Base-by-base conservation (phyloP, 2,888 invertebrate genomes). In the Norana najaformis region DNA sequence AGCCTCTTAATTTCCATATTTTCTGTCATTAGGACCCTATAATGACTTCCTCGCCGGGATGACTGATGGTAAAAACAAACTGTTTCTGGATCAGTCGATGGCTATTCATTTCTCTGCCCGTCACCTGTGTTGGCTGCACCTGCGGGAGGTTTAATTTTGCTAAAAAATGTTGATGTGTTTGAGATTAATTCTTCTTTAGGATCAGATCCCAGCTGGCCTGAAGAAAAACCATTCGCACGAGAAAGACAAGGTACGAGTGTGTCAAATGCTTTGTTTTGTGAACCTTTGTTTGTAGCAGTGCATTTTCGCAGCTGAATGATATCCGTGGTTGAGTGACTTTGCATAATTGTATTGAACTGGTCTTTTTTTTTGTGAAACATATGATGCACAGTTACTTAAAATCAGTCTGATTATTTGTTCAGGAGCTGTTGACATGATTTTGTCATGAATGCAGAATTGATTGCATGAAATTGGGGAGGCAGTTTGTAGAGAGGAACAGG, bases 221-320 rank as follows among this genome's bases (percentile, higher is more conserved):
- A 91, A 90, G 89, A 91, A 92, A 47, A 92, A 92, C 41, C 85
- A 88, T 83, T 89, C 91, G 36, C 90, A 92, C 89, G 91, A 89
- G 34, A 92, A 93, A 92, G 93, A 93, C 83, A 93, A 94, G 92
- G 93, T 93, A 90, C 89, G 91, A 38, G 23, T 37, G 39, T 23
- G 23, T 47, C 8, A 23, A 47, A 47, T 47, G 47, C 47, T 47
- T 47, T 47, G 23, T 47, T 69, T 69, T 11, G n/a, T n/a, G 1
- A 0, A n/a, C 69, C 69, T n/a, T 69, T 69, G 69, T 69, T 1
- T 69, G 1, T 69, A 2, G 20, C 23, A 3, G 47, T 47, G 20
- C 23, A 47, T 47, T 8, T 23, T 20, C 20, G n/a, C n/a, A n/a
- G n/a, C n/a, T n/a, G n/a, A n/a, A n/a, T n/a, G n/a, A n/a, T n/a